phyloP scores from a whole-genome alignment of 2,797 vertebrate genomes.

The Erethizon dorsatum region DNA sequence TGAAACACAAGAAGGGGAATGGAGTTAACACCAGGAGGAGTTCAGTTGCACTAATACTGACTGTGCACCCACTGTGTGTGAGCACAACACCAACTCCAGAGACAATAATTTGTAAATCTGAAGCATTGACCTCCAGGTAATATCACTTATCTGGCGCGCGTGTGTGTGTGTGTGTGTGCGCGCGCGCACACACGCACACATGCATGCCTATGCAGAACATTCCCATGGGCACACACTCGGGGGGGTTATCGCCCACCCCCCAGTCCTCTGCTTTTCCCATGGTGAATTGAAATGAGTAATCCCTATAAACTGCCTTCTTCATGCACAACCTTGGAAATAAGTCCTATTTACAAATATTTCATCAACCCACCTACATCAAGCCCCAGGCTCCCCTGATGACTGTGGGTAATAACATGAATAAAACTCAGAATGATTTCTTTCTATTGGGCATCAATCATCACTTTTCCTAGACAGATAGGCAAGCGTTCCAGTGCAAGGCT shows the following conservation, averaged over 20 bases:
- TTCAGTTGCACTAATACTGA: constrained; percentile 3
- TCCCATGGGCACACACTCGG: background rate
- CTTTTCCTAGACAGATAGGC: constrained; percentile 11
- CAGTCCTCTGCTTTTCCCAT: background rate
- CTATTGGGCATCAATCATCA: constrained; percentile 56
- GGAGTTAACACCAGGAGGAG: background rate
- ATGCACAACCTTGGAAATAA: constrained; percentile 71
- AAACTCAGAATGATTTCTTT: constrained; percentile 72
- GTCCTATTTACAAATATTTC: constrained; percentile 77
- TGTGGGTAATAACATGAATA: constrained; percentile 61
- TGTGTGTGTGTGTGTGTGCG: background rate
- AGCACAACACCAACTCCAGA: background rate
- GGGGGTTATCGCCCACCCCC: background rate
- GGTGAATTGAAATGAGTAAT: constrained; percentile 64
- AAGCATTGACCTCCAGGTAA: background rate
- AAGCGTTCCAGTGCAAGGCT: background rate
- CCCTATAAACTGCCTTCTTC: constrained; percentile 64
- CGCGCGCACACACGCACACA: fast-evolving
- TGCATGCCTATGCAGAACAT: background rate
- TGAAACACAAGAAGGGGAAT: background rate
- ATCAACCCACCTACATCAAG: constrained; percentile 59
- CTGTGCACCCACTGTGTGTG: background rate
- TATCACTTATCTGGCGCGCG: background rate
- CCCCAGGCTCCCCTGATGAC: constrained; percentile 39
- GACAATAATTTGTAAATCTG: background rate